Evolutionary conservation across 2,888 invertebrate species (phyloP), one percentile per base, ranked within the genome.

Genomic region (Euzetes globulus): DNA sequence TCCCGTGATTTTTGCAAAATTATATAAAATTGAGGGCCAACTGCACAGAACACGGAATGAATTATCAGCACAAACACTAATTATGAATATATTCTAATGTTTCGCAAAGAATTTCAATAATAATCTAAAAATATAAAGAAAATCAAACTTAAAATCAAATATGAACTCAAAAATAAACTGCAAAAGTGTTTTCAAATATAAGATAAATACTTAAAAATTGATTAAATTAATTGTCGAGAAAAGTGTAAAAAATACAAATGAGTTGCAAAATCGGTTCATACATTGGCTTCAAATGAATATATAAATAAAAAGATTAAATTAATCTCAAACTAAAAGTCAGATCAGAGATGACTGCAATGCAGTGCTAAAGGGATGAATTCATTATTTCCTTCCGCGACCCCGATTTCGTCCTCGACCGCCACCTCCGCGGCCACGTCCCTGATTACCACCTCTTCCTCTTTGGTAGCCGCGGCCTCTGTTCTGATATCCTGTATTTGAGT

Each of bases 381-480:
- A 2, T 41, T 27, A 65, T 65, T 37, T 70, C 45, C 73, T 19
- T 4, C 73, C 73, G 25, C 73, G 73, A 33, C 63, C 60, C 27
- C 73, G 41, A 47, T 47, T 45, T 17, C 73, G 47, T 41, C 60
- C 73, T 25, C 73, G 60, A 65, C 45, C 37, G 4, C 65, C 45
- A 0, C 60, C 47, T 25, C 71, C 72, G 17, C 60, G 50, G 27
- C 72, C 73, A 47, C 72, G 72, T n/a, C 27, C 27, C 6, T 60
- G 41, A 27, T 58, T 33, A 17, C 29, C 45, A 37, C 71, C 29
- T 63, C 45, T n/a, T 60, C 72, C 45, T 33, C 45, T n/a, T 11
- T 41, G 41, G 22, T 65, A 60, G 13, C 60, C 60, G 33, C 60
- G 47, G 15, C 60, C 45, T 47, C 60, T 41, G 19, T 45, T 65